phyloP scores from a whole-genome alignment of 2,113 vertebrate species.

The Oryzias javanicus region DNA sequence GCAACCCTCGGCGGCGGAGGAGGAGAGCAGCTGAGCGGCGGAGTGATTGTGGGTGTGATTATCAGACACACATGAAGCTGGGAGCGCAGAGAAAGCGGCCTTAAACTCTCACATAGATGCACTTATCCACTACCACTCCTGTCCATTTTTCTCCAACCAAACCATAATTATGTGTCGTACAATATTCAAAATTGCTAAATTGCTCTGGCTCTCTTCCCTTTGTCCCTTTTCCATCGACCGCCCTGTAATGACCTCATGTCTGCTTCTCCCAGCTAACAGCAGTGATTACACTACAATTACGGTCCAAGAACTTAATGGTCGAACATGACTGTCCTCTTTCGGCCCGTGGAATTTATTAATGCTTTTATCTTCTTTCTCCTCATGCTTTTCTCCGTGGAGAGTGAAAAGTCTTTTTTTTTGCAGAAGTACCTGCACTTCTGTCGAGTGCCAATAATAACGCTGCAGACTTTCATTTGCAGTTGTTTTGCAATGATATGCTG shows the following conservation, averaged over 20 bases:
- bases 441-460: slow-evolving; percentile 22
- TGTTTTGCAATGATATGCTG: slow-evolving; percentile 17
- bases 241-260: slow-evolving; percentile 72
- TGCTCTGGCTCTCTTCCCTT: slow-evolving; percentile 63
- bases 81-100: slow-evolving; percentile 31
- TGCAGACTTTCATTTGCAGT: slow-evolving; percentile 37
- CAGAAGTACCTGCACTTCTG: slow-evolving; percentile 9
- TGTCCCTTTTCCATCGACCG: slow-evolving; percentile 62
- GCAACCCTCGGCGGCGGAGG: slow-evolving; percentile 52
- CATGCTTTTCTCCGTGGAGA: slow-evolving; percentile 12
- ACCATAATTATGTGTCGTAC: slow-evolving; percentile 73
- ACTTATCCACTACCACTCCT: slow-evolving; percentile 42
- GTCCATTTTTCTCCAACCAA: slow-evolving; percentile 51
- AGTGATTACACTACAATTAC: slow-evolving; percentile 69
- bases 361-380: slow-evolving; percentile 54
- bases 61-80: slow-evolving; percentile 68
- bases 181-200: slow-evolving; percentile 74
- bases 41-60: slow-evolving; percentile 66
- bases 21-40: slow-evolving; percentile 42
- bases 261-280: slow-evolving; percentile 65
- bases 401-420: slow-evolving; percentile 46
- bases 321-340: slow-evolving; percentile 58
- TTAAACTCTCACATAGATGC: slow-evolving; percentile 27
- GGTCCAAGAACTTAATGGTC: slow-evolving; percentile 68
- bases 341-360: slow-evolving; percentile 52